Percentiles rank a stretch among this genome's conserved stretches.
phyloP scores from a whole-genome alignment of 2,113 vertebrate genomes.

The Illadopsis cleaveri region DNA sequence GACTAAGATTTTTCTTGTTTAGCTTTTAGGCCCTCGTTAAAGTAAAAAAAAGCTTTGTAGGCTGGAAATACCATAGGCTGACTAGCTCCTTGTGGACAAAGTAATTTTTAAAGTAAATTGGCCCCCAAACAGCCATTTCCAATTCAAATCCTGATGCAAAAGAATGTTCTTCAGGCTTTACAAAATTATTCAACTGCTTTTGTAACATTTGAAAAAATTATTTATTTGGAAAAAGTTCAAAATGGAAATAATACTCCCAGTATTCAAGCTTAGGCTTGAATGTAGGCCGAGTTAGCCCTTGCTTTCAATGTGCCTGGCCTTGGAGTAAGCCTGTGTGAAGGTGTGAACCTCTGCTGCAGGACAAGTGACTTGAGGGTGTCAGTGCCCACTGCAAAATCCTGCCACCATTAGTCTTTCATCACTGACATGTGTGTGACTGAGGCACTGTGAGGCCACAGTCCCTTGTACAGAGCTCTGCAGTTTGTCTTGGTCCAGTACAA shows the following conservation, averaged over 20 bases:
- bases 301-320: not conserved
- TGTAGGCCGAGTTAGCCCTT: not conserved
- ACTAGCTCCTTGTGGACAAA: not conserved
- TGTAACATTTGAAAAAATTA: not conserved
- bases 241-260: not conserved
- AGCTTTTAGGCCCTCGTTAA: not conserved
- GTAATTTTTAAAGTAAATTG: not conserved
- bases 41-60: slow-evolving; percentile 4
- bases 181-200: slow-evolving; percentile 33
- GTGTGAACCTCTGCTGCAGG: not conserved
- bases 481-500: not conserved
- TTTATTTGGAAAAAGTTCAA: slow-evolving; percentile 8
- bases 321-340: not conserved
- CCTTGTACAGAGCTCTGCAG: not conserved
- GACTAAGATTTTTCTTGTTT: not conserved
- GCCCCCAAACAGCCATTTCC: slow-evolving; percentile 14
- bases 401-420: not conserved
- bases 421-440: rapidly evolving
- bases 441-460: rapidly evolving
- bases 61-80: not conserved
- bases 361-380: not conserved
- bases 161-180: not conserved
- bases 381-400: not conserved
- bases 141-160: slow-evolving; percentile 7
- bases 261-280: not conserved